phyloP scores from a whole-genome alignment of 2,888 invertebrate genomes.

The Leucozona laternaria region DNA sequence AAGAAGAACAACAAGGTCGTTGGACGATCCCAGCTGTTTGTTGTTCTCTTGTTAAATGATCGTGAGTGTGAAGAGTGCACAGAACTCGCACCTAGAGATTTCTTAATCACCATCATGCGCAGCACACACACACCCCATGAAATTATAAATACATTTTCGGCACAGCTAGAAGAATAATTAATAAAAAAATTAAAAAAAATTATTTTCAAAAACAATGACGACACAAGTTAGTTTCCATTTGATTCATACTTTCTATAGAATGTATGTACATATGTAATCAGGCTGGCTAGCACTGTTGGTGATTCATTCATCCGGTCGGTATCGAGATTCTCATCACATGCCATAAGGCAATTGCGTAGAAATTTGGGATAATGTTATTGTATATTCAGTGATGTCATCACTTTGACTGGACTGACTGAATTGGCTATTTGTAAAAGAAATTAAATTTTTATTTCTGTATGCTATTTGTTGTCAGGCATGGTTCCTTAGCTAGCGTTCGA shows the following conservation, averaged over 20 bases:
- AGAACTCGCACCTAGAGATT: not conserved
- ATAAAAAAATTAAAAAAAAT: not conserved
- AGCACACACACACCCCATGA: not conserved
- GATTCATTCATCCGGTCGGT: slow-evolving; percentile 36
- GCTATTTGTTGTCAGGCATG: not conserved
- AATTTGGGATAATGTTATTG: not conserved
- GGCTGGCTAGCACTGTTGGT: slow-evolving; percentile 2
- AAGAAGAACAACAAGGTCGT: slow-evolving; percentile 21
- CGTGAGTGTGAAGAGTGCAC: not conserved
- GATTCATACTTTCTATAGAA: not conserved
- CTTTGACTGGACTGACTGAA: slow-evolving; percentile 4
- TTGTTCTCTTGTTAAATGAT: not conserved
- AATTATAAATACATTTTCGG: slow-evolving; percentile 4
- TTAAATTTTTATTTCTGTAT: not conserved
- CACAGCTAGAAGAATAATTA: not conserved
- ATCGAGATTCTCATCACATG: not conserved
- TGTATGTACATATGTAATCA: not conserved
- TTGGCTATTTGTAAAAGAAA: not conserved
- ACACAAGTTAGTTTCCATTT: not conserved
- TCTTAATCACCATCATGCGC: not conserved
- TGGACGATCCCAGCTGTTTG: slow-evolving; percentile 3
- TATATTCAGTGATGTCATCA: slow-evolving; percentile 8
- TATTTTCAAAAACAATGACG: slow-evolving; percentile 5
- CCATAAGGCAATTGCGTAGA: not conserved
- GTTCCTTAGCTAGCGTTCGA: not conserved